A percentile compares a stretch with the other conserved stretches of the same genome.
These are phyloP conservation scores for Altica lythri DNA, from an alignment of 2,888 invertebrate genomes.

Conservation along the genomic window DNA sequence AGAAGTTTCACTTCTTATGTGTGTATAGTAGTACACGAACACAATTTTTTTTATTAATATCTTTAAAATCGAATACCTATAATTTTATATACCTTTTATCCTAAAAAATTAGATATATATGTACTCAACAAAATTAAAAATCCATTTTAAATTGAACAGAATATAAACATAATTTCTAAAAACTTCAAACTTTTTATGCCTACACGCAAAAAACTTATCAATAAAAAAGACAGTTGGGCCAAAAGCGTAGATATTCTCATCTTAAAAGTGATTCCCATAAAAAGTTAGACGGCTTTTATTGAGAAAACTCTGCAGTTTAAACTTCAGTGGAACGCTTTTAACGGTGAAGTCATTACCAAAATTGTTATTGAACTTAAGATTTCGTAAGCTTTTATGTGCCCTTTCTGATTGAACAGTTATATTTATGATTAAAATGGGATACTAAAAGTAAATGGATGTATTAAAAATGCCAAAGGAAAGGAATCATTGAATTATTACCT, in stretches of 20 bases:
- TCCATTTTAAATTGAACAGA: too few species aligned
- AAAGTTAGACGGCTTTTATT: conserved; percentile 20
- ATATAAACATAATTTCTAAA: too few species aligned
- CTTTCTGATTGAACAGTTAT: conserved; percentile 10
- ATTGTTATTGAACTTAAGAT: conserved; percentile 22
- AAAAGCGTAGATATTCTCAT: conserved; percentile 12
- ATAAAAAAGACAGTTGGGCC: neutral
- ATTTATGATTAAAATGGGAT: conserved; percentile 11
- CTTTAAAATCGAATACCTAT: too few species aligned
- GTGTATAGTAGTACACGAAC: too few species aligned
- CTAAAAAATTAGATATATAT: too few species aligned
- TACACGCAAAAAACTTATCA: conserved; percentile 13
- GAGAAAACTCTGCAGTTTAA: conserved; percentile 15
- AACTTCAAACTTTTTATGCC: too few species aligned
- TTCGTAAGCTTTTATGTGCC: conserved; percentile 7
- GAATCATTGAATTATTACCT: too few species aligned
- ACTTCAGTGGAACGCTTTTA: neutral
- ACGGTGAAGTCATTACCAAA: conserved; percentile 16
- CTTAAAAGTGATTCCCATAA: conserved; percentile 21
- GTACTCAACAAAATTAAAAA: too few species aligned
- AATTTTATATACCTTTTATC: too few species aligned
- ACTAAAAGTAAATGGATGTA: neutral
- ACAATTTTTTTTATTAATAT: too few species aligned
- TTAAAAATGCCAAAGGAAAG: too few species aligned
- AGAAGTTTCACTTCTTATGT: too few species aligned